Evolutionary conservation across 2,888 invertebrate species (phyloP).

Genomic region (Temnothorax unifasciatus): DNA sequence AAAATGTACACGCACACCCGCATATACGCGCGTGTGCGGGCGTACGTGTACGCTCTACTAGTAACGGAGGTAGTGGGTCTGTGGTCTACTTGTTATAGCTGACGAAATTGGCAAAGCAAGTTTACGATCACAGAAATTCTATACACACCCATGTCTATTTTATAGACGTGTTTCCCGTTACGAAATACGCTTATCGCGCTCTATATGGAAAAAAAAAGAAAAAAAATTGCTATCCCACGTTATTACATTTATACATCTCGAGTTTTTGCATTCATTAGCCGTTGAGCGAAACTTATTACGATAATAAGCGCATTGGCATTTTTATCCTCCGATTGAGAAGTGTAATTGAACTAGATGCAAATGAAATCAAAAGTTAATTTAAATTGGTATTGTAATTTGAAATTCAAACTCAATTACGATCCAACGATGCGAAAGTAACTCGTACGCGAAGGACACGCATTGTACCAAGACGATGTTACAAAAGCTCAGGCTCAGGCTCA

Average conservation of each 20-base stretch:
- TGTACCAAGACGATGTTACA: slow-evolving; percentile 28
- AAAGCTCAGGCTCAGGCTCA: not conserved
- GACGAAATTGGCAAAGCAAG: slow-evolving; percentile 72
- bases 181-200: slow-evolving; percentile 63
- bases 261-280: too few species aligned
- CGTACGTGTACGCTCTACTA: slow-evolving; percentile 62
- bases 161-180: slow-evolving; percentile 72
- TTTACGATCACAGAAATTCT: slow-evolving; percentile 81
- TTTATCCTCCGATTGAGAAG: not conserved
- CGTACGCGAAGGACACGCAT: not conserved
- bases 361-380: not conserved
- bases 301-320: too few species aligned
- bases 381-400: not conserved
- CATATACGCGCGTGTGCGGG: slow-evolving; percentile 21
- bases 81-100: slow-evolving; percentile 59
- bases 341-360: not conserved
- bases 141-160: slow-evolving; percentile 65
- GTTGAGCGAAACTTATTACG: too few species aligned
- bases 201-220: not conserved
- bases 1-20: slow-evolving; percentile 40
- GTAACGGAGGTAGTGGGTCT: slow-evolving; percentile 69
- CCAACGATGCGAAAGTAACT: not conserved
- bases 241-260: too few species aligned
- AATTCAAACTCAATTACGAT: not conserved
- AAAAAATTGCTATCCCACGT: not conserved